Evolutionary conservation across 2,797 vertebrate species (phyloP).

Genomic region (Rhynchonycteris naso): DNA sequence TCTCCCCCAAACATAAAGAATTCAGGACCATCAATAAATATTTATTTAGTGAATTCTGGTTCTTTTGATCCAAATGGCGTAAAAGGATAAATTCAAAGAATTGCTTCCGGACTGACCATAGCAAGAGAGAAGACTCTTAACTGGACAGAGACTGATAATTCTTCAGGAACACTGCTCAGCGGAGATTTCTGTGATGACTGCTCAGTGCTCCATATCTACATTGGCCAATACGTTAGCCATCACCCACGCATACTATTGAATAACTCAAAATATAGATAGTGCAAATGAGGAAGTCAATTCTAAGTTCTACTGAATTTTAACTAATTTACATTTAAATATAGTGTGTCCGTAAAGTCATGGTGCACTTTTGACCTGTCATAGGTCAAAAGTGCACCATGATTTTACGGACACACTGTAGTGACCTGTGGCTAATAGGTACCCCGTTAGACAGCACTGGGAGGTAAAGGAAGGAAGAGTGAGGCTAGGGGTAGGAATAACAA

Average conservation of each 20-base stretch:
- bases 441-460: background rate
- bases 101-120: background rate
- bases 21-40: background rate
- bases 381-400: too few species aligned
- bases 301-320: background rate
- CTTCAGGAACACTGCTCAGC: fast-evolving
- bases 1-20: background rate
- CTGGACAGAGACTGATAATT: background rate
- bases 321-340: background rate
- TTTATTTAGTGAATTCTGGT: background rate
- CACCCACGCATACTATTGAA: background rate
- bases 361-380: too few species aligned
- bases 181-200: background rate
- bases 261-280: background rate
- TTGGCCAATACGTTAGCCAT: background rate
- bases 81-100: background rate
- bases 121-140: background rate
- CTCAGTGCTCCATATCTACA: fast-evolving
- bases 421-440: background rate
- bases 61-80: background rate
- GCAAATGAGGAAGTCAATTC: background rate
- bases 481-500: background rate
- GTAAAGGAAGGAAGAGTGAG: background rate
- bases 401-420: too few species aligned
- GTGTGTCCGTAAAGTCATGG: too few species aligned